Evolutionary conservation across 2,888 invertebrate species (phyloP).

Genomic region (Loripinus fragilis): DNA sequence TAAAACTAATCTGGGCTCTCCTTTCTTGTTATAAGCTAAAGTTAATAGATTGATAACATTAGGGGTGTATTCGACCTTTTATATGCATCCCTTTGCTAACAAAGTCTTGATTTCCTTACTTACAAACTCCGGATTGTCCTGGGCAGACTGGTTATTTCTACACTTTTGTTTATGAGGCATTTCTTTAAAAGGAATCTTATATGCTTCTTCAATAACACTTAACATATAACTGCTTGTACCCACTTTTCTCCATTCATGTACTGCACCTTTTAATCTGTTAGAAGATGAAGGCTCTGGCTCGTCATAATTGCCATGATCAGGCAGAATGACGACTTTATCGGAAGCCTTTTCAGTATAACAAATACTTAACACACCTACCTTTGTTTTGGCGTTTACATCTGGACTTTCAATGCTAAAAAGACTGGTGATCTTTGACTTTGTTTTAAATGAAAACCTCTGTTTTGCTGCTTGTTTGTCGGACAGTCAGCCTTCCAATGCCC

Average conservation of each 20-base stretch:
- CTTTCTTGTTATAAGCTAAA: too few species aligned
- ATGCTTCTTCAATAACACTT: conserved; percentile 21
- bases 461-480: not conserved
- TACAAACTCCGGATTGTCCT: conserved; percentile 19
- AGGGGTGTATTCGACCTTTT: not conserved
- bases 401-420: not conserved
- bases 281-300: not conserved
- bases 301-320: not conserved
- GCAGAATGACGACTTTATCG: not conserved
- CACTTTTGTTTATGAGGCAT: not conserved
- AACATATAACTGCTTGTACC: too few species aligned
- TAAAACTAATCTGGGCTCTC: too few species aligned
- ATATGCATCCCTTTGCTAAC: conserved; percentile 22
- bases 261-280: not conserved
- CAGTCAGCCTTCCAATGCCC: not conserved
- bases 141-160: conserved; percentile 20
- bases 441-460: not conserved
- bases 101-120: too few species aligned
- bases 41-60: conserved; percentile 15
- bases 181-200: too few species aligned
- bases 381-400: not conserved
- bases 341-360: not conserved
- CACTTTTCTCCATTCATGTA: too few species aligned
- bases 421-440: not conserved
- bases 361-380: not conserved